Evolutionary conservation across 2,113 vertebrate species (phyloP), one percentile per base, ranked within the genome.

Genomic region (Chionodraco myersi): DNA sequence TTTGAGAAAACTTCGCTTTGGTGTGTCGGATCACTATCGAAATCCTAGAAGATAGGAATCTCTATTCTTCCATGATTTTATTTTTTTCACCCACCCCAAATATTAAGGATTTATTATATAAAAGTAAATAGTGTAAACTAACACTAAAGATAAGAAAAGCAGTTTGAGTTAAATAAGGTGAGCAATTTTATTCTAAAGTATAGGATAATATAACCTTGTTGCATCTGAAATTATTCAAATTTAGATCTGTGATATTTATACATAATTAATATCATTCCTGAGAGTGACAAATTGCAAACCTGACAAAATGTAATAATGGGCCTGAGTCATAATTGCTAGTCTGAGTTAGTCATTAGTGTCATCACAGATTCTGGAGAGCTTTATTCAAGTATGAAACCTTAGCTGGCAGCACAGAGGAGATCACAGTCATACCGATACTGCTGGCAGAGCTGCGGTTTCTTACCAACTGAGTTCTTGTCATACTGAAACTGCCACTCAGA

Each of bases 241-340:
- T 45, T 30, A 56, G 45, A 77, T 53, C 2, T 26, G 23, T 56
- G 57, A 62, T 6, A 74, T 57, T 47, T 21, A 18, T 30, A 10
- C 65, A 54, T 70, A 51, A 61, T 21, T 48, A 0, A 51, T 74
- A 18, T 73, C 16, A 48, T 61, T 74, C 16, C 49, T 26, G 10
- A 36, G 30, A 51, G 49, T 57, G 62, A 70, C 52, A 65, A 61
- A 81, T 57, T 71, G n/a, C 23, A 30, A 72, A 70, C 44, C 62
- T 44, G 18, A 13, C 60, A 48, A 59, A 23, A 53, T 67, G 0
- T 72, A 61, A 74, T 64, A 80, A 73, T 66, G 73, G 61, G 57
- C 36, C 59, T 68, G 45, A 80, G 61, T 68, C n/a, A 36, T 65
- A 67, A 88, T 54, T 81, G 18, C 41, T 44, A 57, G 34, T 45